Base-by-base conservation (phyloP, 2,113 vertebrate species). In the Micromys minutus region DNA sequence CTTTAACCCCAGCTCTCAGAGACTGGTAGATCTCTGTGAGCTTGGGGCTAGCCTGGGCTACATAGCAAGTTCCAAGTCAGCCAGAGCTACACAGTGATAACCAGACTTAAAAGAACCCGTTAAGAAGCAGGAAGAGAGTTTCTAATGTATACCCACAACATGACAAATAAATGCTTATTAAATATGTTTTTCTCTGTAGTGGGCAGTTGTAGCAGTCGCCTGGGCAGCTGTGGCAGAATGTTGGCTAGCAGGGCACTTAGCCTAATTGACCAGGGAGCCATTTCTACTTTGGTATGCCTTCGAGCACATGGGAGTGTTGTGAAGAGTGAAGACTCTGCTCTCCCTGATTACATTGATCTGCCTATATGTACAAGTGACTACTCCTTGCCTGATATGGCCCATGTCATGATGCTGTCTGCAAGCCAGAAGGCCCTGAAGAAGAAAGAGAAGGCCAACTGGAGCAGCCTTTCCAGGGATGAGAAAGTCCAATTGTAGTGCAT, bases 371-470 rank as follows among this genome's bases (percentile, higher is more conserved):
- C n/a, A n/a, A n/a, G 98, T 4, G 98, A 98, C 9, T 88, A 94
- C 5, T 99, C 99, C 1, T 98, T 99, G 91, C 99, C 99, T 0
- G 99, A 99, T 0, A 95, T 99, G 85, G 87, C 98, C 74, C 99
- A 98, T 0, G 98, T 99, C 17, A 98, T 93, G 97, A 96, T 95
- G 24, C 98, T 99, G 74, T 99, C 97, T 17, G 76, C 99, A 11
- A 99, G 99, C 95, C 99, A 99, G 98, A 98, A 98, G 63, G 98
- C 99, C 0, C 98, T 99, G 93, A 99, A 99, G 84, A 99, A 99
- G 96, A 99, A 99, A 97, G 99, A 99, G 96, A 99, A 99, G 97
- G 99, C 99, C 0, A 97, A 99, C 0, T 99, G 99, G 99, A 98
- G 96, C 2, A 96, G 98, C 3, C 98, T 99, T 61, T 99, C 99